Evolutionary conservation across 1,140 invertebrate species (phyloP).

Genomic region (Hylaeus anthracinus): DNA sequence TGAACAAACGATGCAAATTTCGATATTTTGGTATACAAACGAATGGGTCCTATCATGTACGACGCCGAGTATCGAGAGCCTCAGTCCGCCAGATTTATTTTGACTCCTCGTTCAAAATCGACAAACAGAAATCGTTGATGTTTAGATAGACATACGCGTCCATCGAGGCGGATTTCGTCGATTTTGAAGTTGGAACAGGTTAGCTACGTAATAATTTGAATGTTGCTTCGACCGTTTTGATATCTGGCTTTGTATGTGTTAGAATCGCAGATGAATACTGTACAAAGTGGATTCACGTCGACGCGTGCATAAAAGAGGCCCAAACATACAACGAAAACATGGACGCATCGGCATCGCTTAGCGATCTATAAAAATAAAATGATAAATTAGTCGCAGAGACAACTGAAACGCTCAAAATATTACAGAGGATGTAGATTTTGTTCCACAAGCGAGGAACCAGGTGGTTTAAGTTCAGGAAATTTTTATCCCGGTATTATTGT

Average conservation of each 20-base stretch:
- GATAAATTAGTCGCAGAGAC: neutral
- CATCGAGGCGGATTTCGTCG: too few species aligned
- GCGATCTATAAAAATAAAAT: neutral
- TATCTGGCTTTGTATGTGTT: neutral
- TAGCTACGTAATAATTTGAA: neutral
- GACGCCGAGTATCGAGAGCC: neutral
- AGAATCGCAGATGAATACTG: neutral
- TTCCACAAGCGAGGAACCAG: neutral
- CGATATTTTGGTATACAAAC: neutral
- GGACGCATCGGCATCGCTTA: neutral
- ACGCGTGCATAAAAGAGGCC: neutral
- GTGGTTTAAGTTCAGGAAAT: neutral
- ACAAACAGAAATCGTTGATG: too few species aligned
- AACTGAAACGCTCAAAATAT: slow-evolving; percentile 8
- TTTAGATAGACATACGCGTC: too few species aligned
- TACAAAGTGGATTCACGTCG: neutral
- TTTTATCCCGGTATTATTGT: neutral
- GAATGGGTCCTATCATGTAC: neutral
- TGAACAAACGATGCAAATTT: slow-evolving; percentile 19
- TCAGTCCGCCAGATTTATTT: too few species aligned
- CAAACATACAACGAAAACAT: neutral
- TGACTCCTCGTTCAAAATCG: too few species aligned
- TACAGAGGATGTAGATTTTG: neutral
- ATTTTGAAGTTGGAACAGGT: too few species aligned
- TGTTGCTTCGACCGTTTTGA: neutral